A percentile compares a stretch with the other conserved stretches of the same genome.
These are phyloP conservation scores for Myiagra hebetior DNA, from an alignment of 2,113 vertebrate genomes.

Conservation along the genomic window DNA sequence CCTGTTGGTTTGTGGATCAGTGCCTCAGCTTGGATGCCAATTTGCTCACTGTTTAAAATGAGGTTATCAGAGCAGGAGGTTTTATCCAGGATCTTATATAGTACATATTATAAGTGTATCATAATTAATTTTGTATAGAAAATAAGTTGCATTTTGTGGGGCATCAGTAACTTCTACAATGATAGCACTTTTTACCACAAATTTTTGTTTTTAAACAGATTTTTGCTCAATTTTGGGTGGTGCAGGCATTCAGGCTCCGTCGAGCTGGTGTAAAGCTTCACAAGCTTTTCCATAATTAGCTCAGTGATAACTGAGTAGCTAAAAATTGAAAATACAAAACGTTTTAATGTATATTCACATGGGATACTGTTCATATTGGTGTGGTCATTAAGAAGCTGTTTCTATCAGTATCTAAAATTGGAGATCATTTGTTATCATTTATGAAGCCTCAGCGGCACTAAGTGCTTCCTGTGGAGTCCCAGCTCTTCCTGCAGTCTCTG, in stretches of 20 bases:
- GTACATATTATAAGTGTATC: neutral
- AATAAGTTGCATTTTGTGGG: neutral
- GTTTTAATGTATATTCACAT: neutral
- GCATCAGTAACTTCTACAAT: neutral
- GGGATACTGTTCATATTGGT: neutral
- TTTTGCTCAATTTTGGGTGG: neutral
- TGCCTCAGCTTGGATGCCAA: neutral
- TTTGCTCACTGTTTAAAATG: neutral
- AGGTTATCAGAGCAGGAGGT: neutral
- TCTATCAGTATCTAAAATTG: neutral
- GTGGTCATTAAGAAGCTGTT: neutral
- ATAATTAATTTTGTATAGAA: neutral
- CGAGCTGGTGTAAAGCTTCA: neutral
- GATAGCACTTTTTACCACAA: neutral
- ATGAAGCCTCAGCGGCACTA: neutral
- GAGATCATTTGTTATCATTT: neutral
- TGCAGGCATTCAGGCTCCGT: neutral
- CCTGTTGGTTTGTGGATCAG: neutral
- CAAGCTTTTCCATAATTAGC: neutral
- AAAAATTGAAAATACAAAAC: neutral
- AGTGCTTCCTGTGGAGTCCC: conserved; percentile 15
- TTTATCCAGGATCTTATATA: neutral
- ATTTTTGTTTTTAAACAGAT: neutral
- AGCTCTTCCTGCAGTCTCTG: neutral
- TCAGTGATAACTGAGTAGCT: neutral